phyloP scores from a whole-genome alignment of 2,113 vertebrate genomes.

The Camelus dromedarius region DNA sequence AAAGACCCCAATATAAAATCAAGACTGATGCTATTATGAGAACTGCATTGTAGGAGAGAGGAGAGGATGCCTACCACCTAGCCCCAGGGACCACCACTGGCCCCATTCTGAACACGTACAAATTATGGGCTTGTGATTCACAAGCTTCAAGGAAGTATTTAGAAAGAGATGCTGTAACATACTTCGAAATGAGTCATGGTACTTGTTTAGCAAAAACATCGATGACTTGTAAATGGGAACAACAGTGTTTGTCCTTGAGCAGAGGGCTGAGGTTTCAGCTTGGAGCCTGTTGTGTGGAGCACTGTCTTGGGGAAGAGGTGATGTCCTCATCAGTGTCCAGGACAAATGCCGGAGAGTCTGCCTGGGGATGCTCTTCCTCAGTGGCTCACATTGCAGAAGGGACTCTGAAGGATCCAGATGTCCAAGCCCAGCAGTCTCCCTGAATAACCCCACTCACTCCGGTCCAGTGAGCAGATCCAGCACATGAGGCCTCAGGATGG shows the following conservation, averaged over 20 bases:
- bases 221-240: neutral
- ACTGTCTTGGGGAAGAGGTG: neutral
- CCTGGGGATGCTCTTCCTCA: neutral
- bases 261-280: neutral
- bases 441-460: neutral
- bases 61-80: neutral
- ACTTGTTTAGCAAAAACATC: neutral
- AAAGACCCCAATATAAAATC: neutral
- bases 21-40: neutral
- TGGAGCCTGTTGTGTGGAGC: neutral
- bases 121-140: neutral
- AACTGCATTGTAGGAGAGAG: neutral
- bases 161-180: neutral
- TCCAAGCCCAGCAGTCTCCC: neutral
- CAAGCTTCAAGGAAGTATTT: neutral
- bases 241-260: neutral
- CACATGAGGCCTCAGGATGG: neutral
- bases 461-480: neutral
- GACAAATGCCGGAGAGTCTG: neutral
- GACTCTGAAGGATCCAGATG: neutral
- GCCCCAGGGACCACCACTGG: too few relatives aligned
- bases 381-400: neutral
- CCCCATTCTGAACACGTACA: neutral
- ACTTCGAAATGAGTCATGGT: neutral
- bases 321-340: neutral